Conservation (phyloP, 2,888 invertebrate genomes). For the Idaea dimidiata region DNA sequence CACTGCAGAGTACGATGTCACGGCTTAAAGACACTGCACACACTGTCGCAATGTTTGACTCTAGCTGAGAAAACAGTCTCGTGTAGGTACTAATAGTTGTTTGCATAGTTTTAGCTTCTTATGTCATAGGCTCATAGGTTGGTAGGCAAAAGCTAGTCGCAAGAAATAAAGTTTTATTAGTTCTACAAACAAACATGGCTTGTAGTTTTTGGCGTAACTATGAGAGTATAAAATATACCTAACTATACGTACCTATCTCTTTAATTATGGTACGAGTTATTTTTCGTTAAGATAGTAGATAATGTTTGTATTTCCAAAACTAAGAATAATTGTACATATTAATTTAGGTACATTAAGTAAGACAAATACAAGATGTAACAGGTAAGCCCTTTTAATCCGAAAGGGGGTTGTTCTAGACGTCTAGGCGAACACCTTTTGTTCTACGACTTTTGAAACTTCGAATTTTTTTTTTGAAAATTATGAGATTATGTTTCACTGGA, state of each 20-base stretch:
- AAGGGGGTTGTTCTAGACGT: too few species aligned
- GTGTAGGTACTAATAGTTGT: neutral
- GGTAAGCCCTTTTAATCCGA: too few species aligned
- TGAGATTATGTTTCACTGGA: too few species aligned
- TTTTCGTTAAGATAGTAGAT: neutral
- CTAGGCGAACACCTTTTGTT: too few species aligned
- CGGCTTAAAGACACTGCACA: slow-evolving; percentile 39
- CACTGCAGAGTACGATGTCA: slow-evolving; percentile 21
- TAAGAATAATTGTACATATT: too few species aligned
- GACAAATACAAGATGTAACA: too few species aligned
- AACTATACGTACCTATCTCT: too few species aligned
- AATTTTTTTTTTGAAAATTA: too few species aligned
- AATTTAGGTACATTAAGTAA: too few species aligned
- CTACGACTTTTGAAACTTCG: too few species aligned
- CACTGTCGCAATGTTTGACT: slow-evolving; percentile 32
- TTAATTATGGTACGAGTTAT: neutral
- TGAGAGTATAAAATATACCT: neutral
- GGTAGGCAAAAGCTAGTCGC: neutral
- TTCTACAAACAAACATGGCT: neutral
- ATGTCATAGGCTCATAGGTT: neutral
- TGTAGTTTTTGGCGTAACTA: slow-evolving; percentile 1
- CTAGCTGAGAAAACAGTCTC: neutral
- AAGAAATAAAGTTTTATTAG: neutral
- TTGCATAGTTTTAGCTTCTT: neutral
- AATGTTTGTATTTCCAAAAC: neutral